phyloP scores from a whole-genome alignment of 2,888 invertebrate species.

The Eristalis tenax region DNA sequence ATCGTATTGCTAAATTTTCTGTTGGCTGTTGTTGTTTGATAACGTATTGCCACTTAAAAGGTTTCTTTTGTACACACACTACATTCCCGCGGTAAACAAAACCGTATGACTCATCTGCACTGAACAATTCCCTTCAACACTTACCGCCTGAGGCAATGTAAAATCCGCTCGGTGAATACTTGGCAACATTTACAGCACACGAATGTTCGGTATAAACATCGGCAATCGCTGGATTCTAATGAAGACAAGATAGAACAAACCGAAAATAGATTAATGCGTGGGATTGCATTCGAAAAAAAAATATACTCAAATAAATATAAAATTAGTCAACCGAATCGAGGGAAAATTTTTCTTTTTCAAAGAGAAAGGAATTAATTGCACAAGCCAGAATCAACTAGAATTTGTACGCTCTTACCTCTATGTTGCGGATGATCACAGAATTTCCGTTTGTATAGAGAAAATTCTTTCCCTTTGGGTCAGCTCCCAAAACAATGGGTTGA shows the following conservation, averaged over 20 bases:
- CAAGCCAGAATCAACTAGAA: constrained; percentile 36
- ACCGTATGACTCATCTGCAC: constrained; percentile 38
- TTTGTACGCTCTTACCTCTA: constrained; percentile 85
- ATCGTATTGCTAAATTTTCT: background rate
- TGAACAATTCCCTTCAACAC: constrained; percentile 53
- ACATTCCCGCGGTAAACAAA: constrained; percentile 12
- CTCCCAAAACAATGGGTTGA: constrained; percentile 95
- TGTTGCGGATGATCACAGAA: constrained; percentile 97
- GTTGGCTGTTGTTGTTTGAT: constrained; percentile 2
- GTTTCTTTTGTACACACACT: constrained; percentile 25
- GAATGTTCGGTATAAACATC: constrained; percentile 99
- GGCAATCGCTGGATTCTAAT: constrained; percentile 93
- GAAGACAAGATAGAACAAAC: constrained; percentile 36
- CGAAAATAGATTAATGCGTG: constrained; percentile 71
- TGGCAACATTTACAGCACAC: constrained; percentile 96
- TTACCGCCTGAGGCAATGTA: constrained; percentile 99
- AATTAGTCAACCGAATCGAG: constrained; percentile 25
- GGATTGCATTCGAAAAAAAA: constrained; percentile 50
- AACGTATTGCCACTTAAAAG: constrained; percentile 3
- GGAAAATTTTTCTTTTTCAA: constrained; percentile 48
- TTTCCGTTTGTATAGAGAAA: constrained; percentile 98
- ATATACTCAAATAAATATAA: constrained; percentile 47
- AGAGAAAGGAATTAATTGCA: constrained; percentile 39
- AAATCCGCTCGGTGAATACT: constrained; percentile 98
- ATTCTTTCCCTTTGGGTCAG: constrained; percentile 97